Percentiles rank a stretch among this genome's conserved stretches.
Evolutionary conservation across 2,888 invertebrate genomes (phyloP).

Genomic region (Torymus aiolomorphi): DNA sequence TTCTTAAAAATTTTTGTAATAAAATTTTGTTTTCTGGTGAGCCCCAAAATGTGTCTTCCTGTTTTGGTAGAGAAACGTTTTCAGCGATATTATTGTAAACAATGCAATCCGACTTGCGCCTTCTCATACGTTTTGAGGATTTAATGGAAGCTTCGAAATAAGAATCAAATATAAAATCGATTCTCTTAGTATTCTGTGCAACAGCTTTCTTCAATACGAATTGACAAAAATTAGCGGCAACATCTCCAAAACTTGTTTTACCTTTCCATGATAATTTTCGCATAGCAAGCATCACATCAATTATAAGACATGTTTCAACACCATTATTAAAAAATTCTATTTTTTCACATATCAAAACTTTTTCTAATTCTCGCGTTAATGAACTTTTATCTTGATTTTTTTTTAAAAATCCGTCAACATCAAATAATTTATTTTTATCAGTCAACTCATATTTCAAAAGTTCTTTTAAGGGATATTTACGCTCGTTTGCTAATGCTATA

Average conservation of each 20-base stretch:
- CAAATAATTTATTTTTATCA: not conserved
- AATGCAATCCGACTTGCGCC: not conserved
- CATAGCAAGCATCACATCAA: too few relatives aligned
- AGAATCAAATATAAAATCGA: not conserved
- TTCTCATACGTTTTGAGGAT: not conserved
- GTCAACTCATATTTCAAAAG: too few relatives aligned
- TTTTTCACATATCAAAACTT: not conserved
- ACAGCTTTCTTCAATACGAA: not conserved
- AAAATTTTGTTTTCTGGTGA: not conserved
- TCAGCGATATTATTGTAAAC: not conserved
- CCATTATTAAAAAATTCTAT: not conserved
- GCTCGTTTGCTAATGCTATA: not conserved
- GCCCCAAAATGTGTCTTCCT: not conserved
- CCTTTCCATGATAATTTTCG: constrained; percentile 12
- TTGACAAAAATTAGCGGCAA: not conserved
- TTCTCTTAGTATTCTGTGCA: not conserved
- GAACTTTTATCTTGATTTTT: constrained; percentile 9
- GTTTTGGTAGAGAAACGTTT: not conserved
- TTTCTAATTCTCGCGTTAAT: not conserved
- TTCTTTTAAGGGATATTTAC: too few relatives aligned
- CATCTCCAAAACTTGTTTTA: not conserved
- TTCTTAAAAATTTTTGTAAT: not conserved
- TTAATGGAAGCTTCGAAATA: not conserved
- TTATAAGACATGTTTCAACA: not conserved
- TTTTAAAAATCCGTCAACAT: not conserved